phyloP scores from a whole-genome alignment of 2,113 vertebrate genomes.

The Sinosuthora webbiana region DNA sequence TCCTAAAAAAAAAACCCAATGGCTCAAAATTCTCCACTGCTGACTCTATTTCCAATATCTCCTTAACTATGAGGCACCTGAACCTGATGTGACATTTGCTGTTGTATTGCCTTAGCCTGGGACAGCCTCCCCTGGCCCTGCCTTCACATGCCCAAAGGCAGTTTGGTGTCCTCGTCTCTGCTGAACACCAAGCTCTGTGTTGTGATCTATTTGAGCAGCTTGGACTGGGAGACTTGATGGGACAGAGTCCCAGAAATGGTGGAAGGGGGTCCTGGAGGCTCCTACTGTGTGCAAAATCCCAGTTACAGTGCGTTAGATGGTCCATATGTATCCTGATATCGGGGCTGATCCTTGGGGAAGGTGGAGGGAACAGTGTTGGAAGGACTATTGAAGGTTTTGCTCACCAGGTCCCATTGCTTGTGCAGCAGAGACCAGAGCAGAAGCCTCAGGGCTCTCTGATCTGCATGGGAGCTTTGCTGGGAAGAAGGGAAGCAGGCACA shows the following conservation, averaged over 20 bases:
- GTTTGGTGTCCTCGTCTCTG: background rate
- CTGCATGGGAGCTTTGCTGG: background rate
- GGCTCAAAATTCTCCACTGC: constrained; percentile 5
- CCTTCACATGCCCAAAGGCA: fast-evolving
- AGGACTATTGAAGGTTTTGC: background rate
- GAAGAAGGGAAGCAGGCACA: background rate
- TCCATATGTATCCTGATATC: fast-evolving
- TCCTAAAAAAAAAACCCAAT: background rate
- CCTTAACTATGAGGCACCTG: background rate
- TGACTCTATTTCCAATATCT: background rate
- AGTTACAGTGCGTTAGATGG: background rate
- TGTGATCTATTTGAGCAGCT: background rate
- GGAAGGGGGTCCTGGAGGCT: background rate
- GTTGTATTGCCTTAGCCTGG: background rate
- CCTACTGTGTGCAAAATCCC: fast-evolving
- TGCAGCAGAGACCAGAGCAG: background rate
- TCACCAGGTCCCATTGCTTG: background rate
- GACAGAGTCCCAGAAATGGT: background rate
- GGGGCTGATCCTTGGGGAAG: background rate
- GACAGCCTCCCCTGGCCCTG: fast-evolving
- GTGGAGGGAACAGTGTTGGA: background rate
- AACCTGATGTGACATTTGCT: fast-evolving
- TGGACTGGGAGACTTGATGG: background rate
- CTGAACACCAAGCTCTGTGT: background rate
- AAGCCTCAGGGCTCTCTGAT: background rate